Evolutionary conservation across 2,888 invertebrate genomes (phyloP).

Genomic region (Ochropleura leucogaster): DNA sequence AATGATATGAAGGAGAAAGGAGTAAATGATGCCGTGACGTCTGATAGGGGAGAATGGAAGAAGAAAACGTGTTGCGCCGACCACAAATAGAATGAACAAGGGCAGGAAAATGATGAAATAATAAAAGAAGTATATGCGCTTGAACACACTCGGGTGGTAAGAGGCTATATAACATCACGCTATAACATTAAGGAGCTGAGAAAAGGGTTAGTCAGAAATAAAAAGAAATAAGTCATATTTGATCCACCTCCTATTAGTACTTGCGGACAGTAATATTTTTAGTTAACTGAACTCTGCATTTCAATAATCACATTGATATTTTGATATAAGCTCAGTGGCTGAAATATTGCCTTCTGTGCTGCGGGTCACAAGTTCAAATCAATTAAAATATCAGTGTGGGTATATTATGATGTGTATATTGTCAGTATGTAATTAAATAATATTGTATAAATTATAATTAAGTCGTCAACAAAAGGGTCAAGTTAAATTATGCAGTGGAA

Average conservation of each 20-base stretch:
- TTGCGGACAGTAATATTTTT: background rate
- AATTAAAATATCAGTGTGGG: conserved; percentile 12
- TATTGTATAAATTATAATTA: conserved; percentile 16
- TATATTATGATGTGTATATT: conserved; percentile 1
- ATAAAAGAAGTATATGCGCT: no score
- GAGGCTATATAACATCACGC: no score
- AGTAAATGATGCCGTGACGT: no score
- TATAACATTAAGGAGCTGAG: no score
- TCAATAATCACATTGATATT: conserved; percentile 14
- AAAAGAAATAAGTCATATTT: background rate
- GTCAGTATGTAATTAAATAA: conserved; percentile 11
- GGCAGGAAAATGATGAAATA: no score
- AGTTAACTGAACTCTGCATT: background rate
- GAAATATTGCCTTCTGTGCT: background rate
- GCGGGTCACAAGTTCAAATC: conserved; percentile 6
- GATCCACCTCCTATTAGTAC: background rate
- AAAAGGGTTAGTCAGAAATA: background rate
- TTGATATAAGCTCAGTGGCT: background rate
- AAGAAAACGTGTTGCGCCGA: no score
- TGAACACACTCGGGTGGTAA: no score
- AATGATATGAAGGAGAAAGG: no score
- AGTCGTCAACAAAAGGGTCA: conserved; percentile 7
- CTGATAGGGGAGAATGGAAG: no score
- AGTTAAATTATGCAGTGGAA: background rate
- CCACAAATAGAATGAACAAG: no score